Base-by-base conservation (phyloP, 2,888 invertebrate species). In the Lasius fuliginosus region DNA sequence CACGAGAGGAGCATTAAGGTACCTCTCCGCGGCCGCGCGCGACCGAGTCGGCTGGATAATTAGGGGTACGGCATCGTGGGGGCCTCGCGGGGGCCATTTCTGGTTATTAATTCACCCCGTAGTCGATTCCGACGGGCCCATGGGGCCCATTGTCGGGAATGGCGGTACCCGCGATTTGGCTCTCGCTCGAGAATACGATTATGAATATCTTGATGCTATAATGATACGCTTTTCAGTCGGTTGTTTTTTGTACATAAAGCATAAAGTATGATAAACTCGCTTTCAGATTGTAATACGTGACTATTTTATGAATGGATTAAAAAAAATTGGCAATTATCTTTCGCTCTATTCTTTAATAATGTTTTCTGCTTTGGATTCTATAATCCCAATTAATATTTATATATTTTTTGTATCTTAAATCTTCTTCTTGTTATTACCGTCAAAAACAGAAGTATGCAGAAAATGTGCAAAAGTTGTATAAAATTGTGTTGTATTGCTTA, bases 41-140 rank as follows among this genome's bases (percentile, higher is more conserved):
- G 88, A 87, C 85, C 77, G 83, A 84, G 83, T 85, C 83, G 82
- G 86, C 74, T 84, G 89, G 88, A 91, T 91, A 91, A 91, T 91
- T 91, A 91, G 90, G 89, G 90, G 88, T 91, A 91, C 90, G 69
- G 83, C 87, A 85, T 86, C 89, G 83, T 86, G 85, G 75, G 85
- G 82, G 83, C 83, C 84, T 84, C 85, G 75, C 81, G 85, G 89
- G 82, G 83, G 84, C 71, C 84, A 77, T 86, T 90, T 87, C 88
- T 89, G 88, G 82, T 90, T 88, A 89, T 87, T 90, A 90, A 88
- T 90, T 90, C 89, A 86, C 85, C 89, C 88, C 82, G 69, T 60
- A 64, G 83, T 84, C 83, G 88, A 74, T 84, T 77, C 76, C 65
- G 64, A 81, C 67, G 67, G 67, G 67, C 65, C 71, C 81, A 73